phyloP scores from a whole-genome alignment of 2,888 invertebrate genomes.

The Sceliomorpha sp. region DNA sequence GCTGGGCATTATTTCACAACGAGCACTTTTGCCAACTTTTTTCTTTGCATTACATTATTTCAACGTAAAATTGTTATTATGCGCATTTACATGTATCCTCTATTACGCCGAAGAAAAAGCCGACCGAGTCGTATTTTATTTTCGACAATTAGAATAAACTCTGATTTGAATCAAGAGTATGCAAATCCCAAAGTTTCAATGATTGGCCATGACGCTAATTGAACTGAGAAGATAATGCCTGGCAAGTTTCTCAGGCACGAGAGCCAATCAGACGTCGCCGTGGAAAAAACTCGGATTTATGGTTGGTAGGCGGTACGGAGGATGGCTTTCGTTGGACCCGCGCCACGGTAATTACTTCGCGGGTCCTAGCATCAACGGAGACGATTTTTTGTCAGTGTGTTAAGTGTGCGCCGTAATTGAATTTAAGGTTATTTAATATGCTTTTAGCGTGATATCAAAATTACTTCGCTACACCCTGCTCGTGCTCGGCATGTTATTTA shows the following conservation, averaged over 20 bases:
- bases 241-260: constrained; percentile 58
- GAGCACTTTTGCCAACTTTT: constrained; percentile 19
- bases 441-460: constrained; percentile 64
- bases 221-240: constrained; percentile 63
- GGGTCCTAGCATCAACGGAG: constrained; percentile 62
- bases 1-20: constrained; percentile 44
- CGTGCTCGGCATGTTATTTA: constrained; percentile 37
- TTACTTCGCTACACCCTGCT: constrained; percentile 30
- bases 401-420: constrained; percentile 76
- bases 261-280: constrained; percentile 68
- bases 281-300: constrained; percentile 74
- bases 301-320: constrained; percentile 66
- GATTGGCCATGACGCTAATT: constrained; percentile 66
- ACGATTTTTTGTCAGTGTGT: constrained; percentile 68
- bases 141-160: background rate
- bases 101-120: no score
- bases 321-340: constrained; percentile 47
- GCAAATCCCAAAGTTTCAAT: no score
- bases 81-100: no score
- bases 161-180: background rate
- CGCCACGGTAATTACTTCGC: constrained; percentile 74
- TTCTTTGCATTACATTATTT: constrained; percentile 2
- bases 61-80: constrained; percentile 14
- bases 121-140: no score
- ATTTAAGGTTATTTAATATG: constrained; percentile 77